Base-by-base conservation (phyloP, 2,888 invertebrate genomes). In the Crepidodera aurea region DNA sequence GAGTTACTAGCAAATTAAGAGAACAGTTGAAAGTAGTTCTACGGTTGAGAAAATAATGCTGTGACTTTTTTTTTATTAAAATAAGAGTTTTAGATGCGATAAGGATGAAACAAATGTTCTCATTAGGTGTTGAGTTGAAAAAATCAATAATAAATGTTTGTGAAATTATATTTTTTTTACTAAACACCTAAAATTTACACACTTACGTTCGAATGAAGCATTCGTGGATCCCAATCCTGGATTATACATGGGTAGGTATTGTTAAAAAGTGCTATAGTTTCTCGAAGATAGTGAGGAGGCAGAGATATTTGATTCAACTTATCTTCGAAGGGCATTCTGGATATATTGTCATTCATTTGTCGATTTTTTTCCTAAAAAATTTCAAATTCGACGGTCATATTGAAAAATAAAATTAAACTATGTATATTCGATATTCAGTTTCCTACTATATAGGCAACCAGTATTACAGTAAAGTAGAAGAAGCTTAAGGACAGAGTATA, bases 1-100 rank as follows among this genome's bases (percentile, higher is more conserved):
- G 16, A 83, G 87, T 66, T 94, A 87, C 79, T 90, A 88, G 77
- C 86, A 86, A 73, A 87, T 92, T 0, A 84, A 83, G n/a, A 85
- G 91, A 72, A 87, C 88, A 77, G 80, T 83, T 1, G 84, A 84
- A 42, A 87, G 87, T 19, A 86, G 84, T 71, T 87, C 86, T 18
- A 78, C 83, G 68, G 82, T 87, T 63, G 82, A 66, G 18, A 73
- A 64, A 25, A 37, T 5, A 3, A 13, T 37, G 37, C 15, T 37
- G 15, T 32, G n/a, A 32, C 8, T n/a, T 6, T 3, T 32, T n/a
- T n/a, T 22, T 22, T 22, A n/a, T n/a, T n/a, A n/a, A n/a, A n/a
- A n/a, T n/a, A n/a, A n/a, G n/a, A n/a, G n/a, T n/a, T n/a, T n/a
- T n/a, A n/a, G n/a, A n/a, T n/a, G n/a, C n/a, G n/a, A n/a, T n/a